Percentiles rank a stretch among this genome's conserved stretches.
phyloP scores from a whole-genome alignment of 1,140 invertebrate genomes.

The Spodoptera litura region DNA sequence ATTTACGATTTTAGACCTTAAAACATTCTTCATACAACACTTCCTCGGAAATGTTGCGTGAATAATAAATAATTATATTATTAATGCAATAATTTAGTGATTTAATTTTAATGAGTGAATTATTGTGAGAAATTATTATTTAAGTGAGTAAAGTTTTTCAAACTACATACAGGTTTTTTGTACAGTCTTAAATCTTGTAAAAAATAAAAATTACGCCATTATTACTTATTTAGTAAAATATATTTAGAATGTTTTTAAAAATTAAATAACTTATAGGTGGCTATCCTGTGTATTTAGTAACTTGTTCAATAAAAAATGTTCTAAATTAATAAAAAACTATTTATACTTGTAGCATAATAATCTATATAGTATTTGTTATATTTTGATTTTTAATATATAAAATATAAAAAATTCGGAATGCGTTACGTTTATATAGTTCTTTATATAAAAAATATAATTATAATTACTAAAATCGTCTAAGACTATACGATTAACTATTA shows the following conservation, averaged over 20 bases:
- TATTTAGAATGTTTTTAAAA: conserved; percentile 51
- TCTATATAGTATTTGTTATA: conserved; percentile 69
- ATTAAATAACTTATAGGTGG: conserved; percentile 66
- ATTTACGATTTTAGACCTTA: conserved; percentile 44
- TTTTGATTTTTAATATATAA: conserved; percentile 70
- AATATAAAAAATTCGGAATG: conserved; percentile 56
- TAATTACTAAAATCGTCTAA: conserved; percentile 72
- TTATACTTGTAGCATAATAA: conserved; percentile 68
- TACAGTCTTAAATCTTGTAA: conserved; percentile 49
- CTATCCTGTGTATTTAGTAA: conserved; percentile 73
- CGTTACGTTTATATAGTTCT: conserved; percentile 76
- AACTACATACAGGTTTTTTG: conserved; percentile 55
- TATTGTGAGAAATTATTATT: conserved; percentile 8
- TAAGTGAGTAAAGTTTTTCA: conserved; percentile 38
- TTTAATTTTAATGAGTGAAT: conserved; percentile 39
- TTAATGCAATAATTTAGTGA: conserved; percentile 38
- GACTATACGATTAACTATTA: conserved; percentile 75
- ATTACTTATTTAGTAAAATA: conserved; percentile 55
- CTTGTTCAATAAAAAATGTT: conserved; percentile 83
- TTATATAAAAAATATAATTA: conserved; percentile 66
- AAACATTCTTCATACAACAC: conserved; percentile 42
- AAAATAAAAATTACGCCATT: conserved; percentile 50
- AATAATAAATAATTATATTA: conserved; percentile 34
- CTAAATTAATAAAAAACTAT: conserved; percentile 74
- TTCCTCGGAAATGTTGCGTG: conserved; percentile 31